Evolutionary conservation across 2,888 invertebrate species (phyloP), one percentile per base, ranked within the genome.

Genomic region (Chalcis sispes): DNA sequence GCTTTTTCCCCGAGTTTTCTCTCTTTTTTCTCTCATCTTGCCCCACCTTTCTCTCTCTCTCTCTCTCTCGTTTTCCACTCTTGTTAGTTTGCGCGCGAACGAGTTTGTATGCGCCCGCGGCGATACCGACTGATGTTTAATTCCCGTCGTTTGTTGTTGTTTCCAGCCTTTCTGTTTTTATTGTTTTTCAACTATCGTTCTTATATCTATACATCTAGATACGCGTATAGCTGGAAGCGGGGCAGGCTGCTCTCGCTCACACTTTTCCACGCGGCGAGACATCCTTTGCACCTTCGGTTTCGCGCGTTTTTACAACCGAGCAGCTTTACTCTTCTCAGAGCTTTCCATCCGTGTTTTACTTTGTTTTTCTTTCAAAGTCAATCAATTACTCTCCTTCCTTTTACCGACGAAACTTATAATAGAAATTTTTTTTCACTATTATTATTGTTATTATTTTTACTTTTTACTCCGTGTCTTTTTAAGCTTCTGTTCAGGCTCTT

Each of bases 141-240:
- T 74, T 74, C 72, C 40, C 56, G 48, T 58, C 67, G 73, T 59
- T 73, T 72, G 72, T 66, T 73, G 59, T 58, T 72, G 58, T 72
- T 72, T 58, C 40, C 58, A 36, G 3, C 50, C 20, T 46, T n/a
- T 56, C 61, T 27, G 61, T 20, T 61, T 72, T 72, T 72, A 72
- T 65, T 59, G 56, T 65, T 54, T 70, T 72, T 58, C 65, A n/a
- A n/a, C n/a, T n/a, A n/a, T n/a, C n/a, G n/a, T n/a, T n/a, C n/a
- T n/a, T n/a, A n/a, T n/a, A n/a, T n/a, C n/a, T n/a, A n/a, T n/a
- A n/a, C n/a, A n/a, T n/a, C n/a, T n/a, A n/a, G n/a, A 46, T 56
- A 15, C 27, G 20, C 40, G 32, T 50, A 50, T 46, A 18, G 67
- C 67, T 58, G 40, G 52, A 3, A 54, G 27, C 42, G 54, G n/a